phyloP scores from a whole-genome alignment of 2,113 vertebrate species.

The Columba livia region DNA sequence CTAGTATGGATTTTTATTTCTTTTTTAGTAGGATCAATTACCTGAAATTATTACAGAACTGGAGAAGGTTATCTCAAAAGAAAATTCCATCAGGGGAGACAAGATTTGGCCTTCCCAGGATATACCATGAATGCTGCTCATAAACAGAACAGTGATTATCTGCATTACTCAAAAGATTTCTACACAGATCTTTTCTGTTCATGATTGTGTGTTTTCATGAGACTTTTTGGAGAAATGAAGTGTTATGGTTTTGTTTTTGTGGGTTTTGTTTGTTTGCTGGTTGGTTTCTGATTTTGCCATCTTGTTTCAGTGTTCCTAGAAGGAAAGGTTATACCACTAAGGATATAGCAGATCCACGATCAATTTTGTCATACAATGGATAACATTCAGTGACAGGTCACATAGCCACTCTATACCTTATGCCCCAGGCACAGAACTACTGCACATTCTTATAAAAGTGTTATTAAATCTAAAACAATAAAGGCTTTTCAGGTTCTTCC shows the following conservation, averaged over 20 bases:
- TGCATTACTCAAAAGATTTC: neutral
- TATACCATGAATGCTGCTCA: neutral
- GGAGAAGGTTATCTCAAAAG: neutral
- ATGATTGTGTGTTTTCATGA: neutral
- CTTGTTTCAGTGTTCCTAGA: neutral
- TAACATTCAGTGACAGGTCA: neutral
- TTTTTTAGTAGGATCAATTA: neutral
- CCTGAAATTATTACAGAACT: neutral
- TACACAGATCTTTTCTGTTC: neutral
- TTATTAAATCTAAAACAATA: neutral
- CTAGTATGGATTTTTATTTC: neutral
- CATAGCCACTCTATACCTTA: neutral
- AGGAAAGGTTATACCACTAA: neutral
- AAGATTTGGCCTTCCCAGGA: neutral
- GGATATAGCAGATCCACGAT: neutral
- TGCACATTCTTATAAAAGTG: neutral
- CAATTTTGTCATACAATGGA: neutral
- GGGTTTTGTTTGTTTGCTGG: neutral
- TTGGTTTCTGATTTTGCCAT: neutral
- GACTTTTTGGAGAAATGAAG: neutral
- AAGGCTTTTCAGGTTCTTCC: neutral
- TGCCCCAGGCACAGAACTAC: neutral
- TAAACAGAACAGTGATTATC: neutral
- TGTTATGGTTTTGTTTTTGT: neutral
- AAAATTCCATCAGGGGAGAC: neutral